phyloP scores from a whole-genome alignment of 2,888 invertebrate species.

The Drosophila merina region DNA sequence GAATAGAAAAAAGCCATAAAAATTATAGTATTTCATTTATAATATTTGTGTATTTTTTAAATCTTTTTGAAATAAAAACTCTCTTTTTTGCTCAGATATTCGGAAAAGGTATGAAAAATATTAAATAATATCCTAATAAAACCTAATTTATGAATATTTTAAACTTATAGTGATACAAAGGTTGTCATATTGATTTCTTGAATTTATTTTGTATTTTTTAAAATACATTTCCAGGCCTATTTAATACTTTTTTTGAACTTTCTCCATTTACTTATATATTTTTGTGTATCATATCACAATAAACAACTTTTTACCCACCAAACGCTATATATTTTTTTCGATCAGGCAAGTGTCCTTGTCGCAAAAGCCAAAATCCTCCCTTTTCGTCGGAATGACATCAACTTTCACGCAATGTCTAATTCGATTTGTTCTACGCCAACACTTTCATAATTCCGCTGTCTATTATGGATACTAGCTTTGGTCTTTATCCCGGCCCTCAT shows the following conservation, averaged over 20 bases:
- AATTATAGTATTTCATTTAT: not conserved
- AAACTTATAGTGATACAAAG: too few species aligned
- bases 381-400: constrained; percentile 47
- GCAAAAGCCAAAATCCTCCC: constrained; percentile 12
- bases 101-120: too few species aligned
- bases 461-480: constrained; percentile 48
- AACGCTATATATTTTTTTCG: not conserved
- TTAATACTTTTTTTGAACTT: too few species aligned
- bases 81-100: too few species aligned
- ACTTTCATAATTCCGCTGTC: constrained; percentile 82
- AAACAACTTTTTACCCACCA: not conserved
- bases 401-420: constrained; percentile 80
- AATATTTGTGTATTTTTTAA: not conserved
- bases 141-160: too few species aligned
- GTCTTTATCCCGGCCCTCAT: constrained; percentile 37
- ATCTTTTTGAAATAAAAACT: not conserved
- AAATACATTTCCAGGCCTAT: too few species aligned
- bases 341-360: not conserved
- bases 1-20: not conserved
- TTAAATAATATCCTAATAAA: too few species aligned
- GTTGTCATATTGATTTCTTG: too few species aligned
- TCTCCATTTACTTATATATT: too few species aligned
- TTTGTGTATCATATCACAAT: not conserved
- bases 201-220: too few species aligned
- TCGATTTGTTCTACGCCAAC: constrained; percentile 84